phyloP scores from a whole-genome alignment of 2,888 invertebrate genomes.

The Podabrus alpinus region DNA sequence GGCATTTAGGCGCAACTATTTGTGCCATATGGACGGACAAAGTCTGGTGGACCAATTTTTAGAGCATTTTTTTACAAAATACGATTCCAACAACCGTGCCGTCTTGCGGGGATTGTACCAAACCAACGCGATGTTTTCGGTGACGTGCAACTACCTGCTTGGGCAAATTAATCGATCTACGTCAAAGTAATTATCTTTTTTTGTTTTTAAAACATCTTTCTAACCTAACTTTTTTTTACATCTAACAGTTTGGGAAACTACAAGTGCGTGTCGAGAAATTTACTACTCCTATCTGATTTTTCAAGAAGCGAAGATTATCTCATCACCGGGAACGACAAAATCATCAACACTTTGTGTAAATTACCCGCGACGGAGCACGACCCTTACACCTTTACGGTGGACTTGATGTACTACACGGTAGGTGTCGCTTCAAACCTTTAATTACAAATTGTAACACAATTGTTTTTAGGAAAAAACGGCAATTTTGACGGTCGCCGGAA shows the following conservation, averaged over 20 bases:
- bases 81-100: slow-evolving; percentile 63
- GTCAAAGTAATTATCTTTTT: slow-evolving; percentile 37
- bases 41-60: slow-evolving; percentile 66
- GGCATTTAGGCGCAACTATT: slow-evolving; percentile 57
- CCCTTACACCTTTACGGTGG: slow-evolving; percentile 67
- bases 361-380: slow-evolving; percentile 70
- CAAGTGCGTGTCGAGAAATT: slow-evolving; percentile 57
- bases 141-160: slow-evolving; percentile 54
- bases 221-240: background rate
- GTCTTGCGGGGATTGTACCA: slow-evolving; percentile 65
- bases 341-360: slow-evolving; percentile 57
- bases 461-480: slow-evolving; percentile 52
- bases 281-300: slow-evolving; percentile 52
- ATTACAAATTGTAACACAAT: slow-evolving; percentile 13
- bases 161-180: slow-evolving; percentile 45
- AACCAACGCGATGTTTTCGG: slow-evolving; percentile 65
- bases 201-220: background rate
- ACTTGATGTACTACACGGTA: slow-evolving; percentile 66
- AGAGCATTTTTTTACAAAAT: slow-evolving; percentile 67
- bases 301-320: slow-evolving; percentile 45
- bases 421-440: background rate
- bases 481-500: slow-evolving; percentile 67
- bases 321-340: slow-evolving; percentile 44
- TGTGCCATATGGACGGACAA: slow-evolving; percentile 56
- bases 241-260: slow-evolving; percentile 50